Percentiles rank a stretch among this genome's conserved stretches.
phyloP scores from a whole-genome alignment of 2,113 vertebrate genomes.

The Microtus richardsoni region DNA sequence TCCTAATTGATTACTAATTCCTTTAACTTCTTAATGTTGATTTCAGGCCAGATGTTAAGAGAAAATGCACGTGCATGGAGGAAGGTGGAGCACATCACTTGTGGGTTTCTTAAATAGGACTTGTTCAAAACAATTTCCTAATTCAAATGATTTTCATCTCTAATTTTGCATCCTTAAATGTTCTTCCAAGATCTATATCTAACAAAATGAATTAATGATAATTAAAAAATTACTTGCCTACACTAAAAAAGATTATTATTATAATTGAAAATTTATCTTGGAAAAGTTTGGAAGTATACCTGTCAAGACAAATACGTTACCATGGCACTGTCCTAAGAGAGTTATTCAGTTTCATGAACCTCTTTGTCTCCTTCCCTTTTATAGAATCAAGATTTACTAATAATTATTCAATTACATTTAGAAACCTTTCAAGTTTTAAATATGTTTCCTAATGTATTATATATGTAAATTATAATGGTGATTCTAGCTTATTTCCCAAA shows the following conservation, averaged over 20 bases:
- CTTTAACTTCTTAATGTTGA: not conserved
- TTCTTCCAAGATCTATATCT: not conserved
- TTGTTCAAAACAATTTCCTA: not conserved
- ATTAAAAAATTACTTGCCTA: not conserved
- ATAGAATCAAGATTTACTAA: slow-evolving; percentile 4
- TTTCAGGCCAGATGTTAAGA: not conserved
- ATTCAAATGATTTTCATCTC: not conserved
- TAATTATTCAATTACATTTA: slow-evolving; percentile 20
- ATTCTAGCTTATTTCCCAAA: slow-evolving; percentile 11
- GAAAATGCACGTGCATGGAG: not conserved
- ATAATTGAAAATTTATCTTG: slow-evolving; percentile 47
- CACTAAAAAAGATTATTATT: not conserved
- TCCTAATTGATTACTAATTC: not conserved
- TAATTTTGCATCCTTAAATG: not conserved
- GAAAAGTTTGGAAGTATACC: not conserved
- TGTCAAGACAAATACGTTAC: not conserved
- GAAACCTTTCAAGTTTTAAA: slow-evolving; percentile 49
- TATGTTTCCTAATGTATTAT: not conserved
- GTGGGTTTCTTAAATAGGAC: not conserved
- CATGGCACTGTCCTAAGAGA: not conserved
- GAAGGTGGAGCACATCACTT: no score
- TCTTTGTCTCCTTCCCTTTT: not conserved
- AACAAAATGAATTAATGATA: not conserved
- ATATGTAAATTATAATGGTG: slow-evolving; percentile 32
- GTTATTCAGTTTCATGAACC: not conserved